Conservation (phyloP, 92 coral and sea anemone genomes). For the Porites rus region DNA sequence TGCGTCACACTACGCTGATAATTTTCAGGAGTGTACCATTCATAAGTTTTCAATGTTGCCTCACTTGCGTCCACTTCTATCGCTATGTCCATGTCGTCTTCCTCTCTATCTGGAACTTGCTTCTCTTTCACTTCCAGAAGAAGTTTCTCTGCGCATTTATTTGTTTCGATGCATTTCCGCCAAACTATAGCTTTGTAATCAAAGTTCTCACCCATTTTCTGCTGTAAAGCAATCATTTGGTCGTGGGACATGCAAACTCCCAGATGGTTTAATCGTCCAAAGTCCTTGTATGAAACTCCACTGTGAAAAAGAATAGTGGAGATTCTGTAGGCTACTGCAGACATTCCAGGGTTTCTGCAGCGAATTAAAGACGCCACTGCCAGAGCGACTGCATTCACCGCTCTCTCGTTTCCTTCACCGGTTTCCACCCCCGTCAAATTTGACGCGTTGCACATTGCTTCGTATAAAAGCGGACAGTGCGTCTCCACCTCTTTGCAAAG, state of each 20-base stretch:
- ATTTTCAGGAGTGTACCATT: constrained; percentile 28
- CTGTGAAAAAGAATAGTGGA: constrained; percentile 58
- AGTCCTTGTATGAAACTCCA: constrained; percentile 40
- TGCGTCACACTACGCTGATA: constrained; percentile 7
- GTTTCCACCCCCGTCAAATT: background rate
- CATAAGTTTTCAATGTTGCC: constrained; percentile 28
- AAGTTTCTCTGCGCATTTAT: constrained; percentile 17
- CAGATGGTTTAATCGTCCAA: constrained; percentile 35
- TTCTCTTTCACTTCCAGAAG: constrained; percentile 35
- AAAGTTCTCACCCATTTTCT: constrained; percentile 50
- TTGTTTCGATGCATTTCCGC: constrained; percentile 44
- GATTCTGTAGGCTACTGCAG: constrained; percentile 52
- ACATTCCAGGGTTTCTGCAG: constrained; percentile 43
- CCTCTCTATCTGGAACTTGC: constrained; percentile 33
- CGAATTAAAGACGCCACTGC: constrained; percentile 46
- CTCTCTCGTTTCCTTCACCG: background rate
- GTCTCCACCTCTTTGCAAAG: background rate
- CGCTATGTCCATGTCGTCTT: constrained; percentile 63
- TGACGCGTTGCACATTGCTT: background rate
- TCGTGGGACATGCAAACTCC: constrained; percentile 61
- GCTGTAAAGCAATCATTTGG: constrained; percentile 27
- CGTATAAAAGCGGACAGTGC: background rate
- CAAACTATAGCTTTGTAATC: constrained; percentile 38
- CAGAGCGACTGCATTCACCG: constrained; percentile 26
- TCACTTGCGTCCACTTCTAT: constrained; percentile 21